A percentile compares a stretch with the other conserved stretches of the same genome.
Evolutionary conservation across 92 coral and sea anemone species (phyloP).

Genomic region (Isaurus tuberculatus): DNA sequence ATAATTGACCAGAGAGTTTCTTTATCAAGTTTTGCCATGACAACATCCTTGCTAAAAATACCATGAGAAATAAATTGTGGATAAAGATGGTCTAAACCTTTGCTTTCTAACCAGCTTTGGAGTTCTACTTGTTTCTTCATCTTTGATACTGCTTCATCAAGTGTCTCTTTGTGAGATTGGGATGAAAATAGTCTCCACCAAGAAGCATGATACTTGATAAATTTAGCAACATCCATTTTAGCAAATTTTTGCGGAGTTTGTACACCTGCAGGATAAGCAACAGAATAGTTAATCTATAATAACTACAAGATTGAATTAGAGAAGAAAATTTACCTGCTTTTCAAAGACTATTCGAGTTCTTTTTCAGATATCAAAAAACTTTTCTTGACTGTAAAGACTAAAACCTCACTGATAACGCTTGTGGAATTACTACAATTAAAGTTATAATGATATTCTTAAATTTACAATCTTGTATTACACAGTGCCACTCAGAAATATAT

Average conservation of each 20-base stretch:
- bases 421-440: no score
- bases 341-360: no score
- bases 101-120: conserved; percentile 57
- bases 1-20: conserved; percentile 36
- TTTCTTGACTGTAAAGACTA: no score
- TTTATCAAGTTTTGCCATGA: conserved; percentile 40
- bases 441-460: no score
- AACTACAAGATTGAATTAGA: not conserved
- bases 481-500: no score
- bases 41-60: conserved; percentile 19
- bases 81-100: conserved; percentile 48
- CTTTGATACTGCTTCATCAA: conserved; percentile 46
- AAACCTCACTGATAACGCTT: no score
- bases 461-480: no score
- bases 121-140: conserved; percentile 51
- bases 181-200: conserved; percentile 61
- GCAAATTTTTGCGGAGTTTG: conserved; percentile 66
- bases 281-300: not conserved
- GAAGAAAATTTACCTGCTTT: no score
- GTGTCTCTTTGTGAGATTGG: conserved; percentile 43
- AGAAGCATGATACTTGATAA: conserved; percentile 63
- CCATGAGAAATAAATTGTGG: conserved; percentile 29
- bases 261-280: conserved; percentile 53
- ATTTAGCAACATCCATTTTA: conserved; percentile 61
- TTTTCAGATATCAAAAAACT: no score